Conservation (phyloP, 2,797 vertebrate species). For the Poeciliopsis presidionis region DNA sequence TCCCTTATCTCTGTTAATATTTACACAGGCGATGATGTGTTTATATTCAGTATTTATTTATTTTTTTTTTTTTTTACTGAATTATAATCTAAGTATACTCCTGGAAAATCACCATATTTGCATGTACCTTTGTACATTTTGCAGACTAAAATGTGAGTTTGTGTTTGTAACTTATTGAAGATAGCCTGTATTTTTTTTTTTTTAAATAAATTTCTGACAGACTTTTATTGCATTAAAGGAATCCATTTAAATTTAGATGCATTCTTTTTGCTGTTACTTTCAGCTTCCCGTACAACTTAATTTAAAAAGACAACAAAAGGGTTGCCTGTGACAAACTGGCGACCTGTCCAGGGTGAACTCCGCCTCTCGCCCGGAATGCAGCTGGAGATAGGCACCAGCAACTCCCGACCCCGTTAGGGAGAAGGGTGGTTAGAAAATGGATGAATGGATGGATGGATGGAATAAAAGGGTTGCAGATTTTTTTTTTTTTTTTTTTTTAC, state of each 20-base stretch:
- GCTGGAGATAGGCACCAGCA: no score
- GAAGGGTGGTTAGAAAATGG: no score
- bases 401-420: no score
- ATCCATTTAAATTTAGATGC: conserved; percentile 11
- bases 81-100: conserved; percentile 38
- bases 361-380: no score
- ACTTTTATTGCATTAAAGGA: conserved; percentile 51
- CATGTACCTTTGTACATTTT: conserved; percentile 83
- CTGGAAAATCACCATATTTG: conserved; percentile 58
- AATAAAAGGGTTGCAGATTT: not conserved
- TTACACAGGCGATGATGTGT: conserved; percentile 40
- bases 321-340: not conserved
- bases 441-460: no score
- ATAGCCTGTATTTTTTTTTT: not conserved
- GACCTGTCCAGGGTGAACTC: no score
- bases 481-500: not conserved
- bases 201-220: conserved; percentile 21
- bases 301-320: not conserved
- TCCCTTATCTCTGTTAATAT: conserved; percentile 37
- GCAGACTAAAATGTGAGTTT: conserved; percentile 1
- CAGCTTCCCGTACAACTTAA: not conserved
- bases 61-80: conserved; percentile 41
- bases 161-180: conserved; percentile 1
- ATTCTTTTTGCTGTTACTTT: not conserved
- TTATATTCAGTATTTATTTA: conserved; percentile 39